Percentiles rank a stretch among this genome's conserved stretches.
These are phyloP conservation scores for Homarus gammarus DNA, from an alignment of 2,888 invertebrate genomes.

Conservation along the genomic window DNA sequence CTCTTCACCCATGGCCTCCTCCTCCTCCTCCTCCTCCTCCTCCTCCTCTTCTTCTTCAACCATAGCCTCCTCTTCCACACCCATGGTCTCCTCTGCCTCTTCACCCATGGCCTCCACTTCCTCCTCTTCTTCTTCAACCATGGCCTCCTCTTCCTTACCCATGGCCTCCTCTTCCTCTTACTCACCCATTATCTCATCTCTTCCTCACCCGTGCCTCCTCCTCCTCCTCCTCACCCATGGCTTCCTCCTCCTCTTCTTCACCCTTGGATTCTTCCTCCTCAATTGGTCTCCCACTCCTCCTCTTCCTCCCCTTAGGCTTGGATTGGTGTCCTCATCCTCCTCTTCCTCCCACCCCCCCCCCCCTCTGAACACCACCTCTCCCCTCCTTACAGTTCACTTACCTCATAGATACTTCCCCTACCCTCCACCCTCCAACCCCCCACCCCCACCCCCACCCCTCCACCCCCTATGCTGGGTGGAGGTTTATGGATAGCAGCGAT, in stretches of 20 bases:
- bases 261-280: neutral
- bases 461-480: neutral
- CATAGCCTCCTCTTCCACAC: no score
- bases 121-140: no score
- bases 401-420: no score
- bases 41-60: no score
- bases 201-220: neutral
- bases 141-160: no score
- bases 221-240: neutral
- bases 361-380: neutral
- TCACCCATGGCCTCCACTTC: no score
- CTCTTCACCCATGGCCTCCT: no score
- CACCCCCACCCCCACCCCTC: no score
- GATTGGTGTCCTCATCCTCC: neutral
- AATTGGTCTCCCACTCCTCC: neutral
- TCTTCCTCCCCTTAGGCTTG: neutral
- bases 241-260: neutral
- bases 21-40: no score
- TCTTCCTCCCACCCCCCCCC: neutral
- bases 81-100: no score
- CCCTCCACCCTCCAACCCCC: no score
- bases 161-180: neutral
- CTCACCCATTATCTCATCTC: neutral
- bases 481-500: conserved; percentile 31
- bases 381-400: neutral